These are phyloP conservation scores for Priocnemis perturbator DNA, from an alignment of 2,888 invertebrate species.

Conservation along the genomic window DNA sequence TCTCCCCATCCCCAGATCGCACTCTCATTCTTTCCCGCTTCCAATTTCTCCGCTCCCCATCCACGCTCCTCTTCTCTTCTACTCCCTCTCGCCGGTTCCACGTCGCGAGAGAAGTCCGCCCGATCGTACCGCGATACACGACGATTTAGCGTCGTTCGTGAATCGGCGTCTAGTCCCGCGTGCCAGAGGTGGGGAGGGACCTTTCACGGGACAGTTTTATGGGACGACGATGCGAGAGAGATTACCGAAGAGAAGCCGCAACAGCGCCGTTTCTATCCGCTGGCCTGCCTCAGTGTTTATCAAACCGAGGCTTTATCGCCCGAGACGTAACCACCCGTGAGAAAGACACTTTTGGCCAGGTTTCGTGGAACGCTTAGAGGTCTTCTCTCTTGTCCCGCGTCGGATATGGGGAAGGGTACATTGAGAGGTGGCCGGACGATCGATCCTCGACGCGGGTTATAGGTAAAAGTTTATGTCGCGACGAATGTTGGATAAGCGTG, in stretches of 20 bases:
- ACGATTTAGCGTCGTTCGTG: constrained; percentile 46
- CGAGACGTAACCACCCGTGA: not conserved
- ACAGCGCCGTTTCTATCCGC: not conserved
- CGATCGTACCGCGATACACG: constrained; percentile 40
- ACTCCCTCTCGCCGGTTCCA: constrained; percentile 10
- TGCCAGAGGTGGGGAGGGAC: not conserved
- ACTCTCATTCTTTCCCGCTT: constrained; percentile 36
- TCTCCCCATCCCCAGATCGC: too few relatives aligned
- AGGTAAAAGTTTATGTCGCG: too few relatives aligned
- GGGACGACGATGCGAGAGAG: constrained; percentile 31
- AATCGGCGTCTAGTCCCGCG: constrained; percentile 29
- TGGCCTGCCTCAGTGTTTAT: constrained; percentile 4
- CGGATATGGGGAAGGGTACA: too few relatives aligned
- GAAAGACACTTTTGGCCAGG: not conserved
- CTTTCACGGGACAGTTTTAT: constrained; percentile 31
- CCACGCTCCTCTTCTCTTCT: constrained; percentile 7
- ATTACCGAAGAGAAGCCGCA: constrained; percentile 1
- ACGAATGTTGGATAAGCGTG: too few relatives aligned
- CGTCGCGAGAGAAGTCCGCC: constrained; percentile 10
- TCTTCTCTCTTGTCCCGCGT: too few relatives aligned
- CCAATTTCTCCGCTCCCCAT: constrained; percentile 16
- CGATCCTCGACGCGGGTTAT: too few relatives aligned
- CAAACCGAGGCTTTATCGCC: not conserved
- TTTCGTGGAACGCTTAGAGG: not conserved
- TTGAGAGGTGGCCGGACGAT: too few relatives aligned